Evolutionary conservation across 1,140 invertebrate species (phyloP).

Genomic region (Cataglyphis hispanica): DNA sequence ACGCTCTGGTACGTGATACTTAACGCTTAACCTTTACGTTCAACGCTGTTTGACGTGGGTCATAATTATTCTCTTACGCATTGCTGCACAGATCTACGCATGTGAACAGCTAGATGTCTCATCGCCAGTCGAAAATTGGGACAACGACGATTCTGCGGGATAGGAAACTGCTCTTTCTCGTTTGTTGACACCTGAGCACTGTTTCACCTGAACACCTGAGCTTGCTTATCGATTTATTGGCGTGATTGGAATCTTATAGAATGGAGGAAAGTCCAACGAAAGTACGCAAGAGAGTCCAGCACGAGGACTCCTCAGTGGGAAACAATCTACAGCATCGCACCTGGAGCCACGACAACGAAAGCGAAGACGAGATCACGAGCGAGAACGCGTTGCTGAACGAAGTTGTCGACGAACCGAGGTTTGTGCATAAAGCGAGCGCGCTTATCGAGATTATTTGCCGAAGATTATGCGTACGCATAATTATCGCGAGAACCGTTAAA

Average conservation of each 20-base stretch:
- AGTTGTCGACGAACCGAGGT: slow-evolving; percentile 57
- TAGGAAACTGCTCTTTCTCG: slow-evolving; percentile 24
- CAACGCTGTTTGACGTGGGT: no score
- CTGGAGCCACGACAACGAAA: slow-evolving; percentile 74
- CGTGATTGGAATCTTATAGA: background rate
- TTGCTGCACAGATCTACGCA: slow-evolving; percentile 53
- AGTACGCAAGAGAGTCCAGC: background rate
- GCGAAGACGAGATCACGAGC: slow-evolving; percentile 46
- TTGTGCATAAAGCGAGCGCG: background rate
- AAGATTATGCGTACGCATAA: background rate
- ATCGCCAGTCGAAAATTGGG: slow-evolving; percentile 43
- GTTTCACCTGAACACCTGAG: no score
- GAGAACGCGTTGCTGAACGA: slow-evolving; percentile 67
- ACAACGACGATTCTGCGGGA: slow-evolving; percentile 59
- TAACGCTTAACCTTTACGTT: background rate
- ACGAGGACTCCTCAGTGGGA: slow-evolving; percentile 43
- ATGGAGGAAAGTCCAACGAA: slow-evolving; percentile 11
- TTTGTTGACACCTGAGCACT: slow-evolving; percentile 11
- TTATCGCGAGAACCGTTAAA: slow-evolving; percentile 26
- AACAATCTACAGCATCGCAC: slow-evolving; percentile 66
- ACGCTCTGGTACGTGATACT: slow-evolving; percentile 44
- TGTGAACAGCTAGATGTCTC: slow-evolving; percentile 60
- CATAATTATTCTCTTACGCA: background rate
- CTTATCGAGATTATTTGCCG: slow-evolving; percentile 32
- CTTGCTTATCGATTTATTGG: background rate